phyloP scores from a whole-genome alignment of 2,888 invertebrate genomes.

The Drosophila recens region DNA sequence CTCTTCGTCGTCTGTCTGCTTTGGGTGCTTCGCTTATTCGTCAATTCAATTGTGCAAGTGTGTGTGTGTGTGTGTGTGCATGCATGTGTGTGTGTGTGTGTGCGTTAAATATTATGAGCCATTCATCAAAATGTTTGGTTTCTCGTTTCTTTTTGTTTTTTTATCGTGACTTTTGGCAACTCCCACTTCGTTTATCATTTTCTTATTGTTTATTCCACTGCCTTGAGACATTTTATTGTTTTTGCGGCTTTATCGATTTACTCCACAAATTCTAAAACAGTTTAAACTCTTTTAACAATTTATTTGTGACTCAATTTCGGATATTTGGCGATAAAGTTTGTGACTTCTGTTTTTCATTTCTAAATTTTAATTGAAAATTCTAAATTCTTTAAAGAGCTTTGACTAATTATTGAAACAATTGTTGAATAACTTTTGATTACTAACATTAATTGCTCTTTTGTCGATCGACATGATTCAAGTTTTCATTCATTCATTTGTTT shows the following conservation, averaged over 20 bases:
- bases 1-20: constrained; percentile 29
- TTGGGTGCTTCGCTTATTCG: constrained; percentile 80
- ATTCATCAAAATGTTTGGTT: constrained; percentile 78
- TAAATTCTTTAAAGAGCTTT: neutral
- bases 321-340: constrained; percentile 43
- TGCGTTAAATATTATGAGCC: constrained; percentile 76
- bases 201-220: constrained; percentile 20
- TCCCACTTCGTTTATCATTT: constrained; percentile 78
- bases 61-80: constrained; percentile 38
- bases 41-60: constrained; percentile 58
- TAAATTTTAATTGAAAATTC: constrained; percentile 9
- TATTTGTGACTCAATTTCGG: constrained; percentile 39
- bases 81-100: constrained; percentile 35
- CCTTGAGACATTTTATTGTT: constrained; percentile 18
- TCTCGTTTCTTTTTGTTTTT: constrained; percentile 53
- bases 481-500: neutral
- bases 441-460: neutral
- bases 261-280: neutral
- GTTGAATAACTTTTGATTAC: constrained; percentile 20
- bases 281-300: neutral
- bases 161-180: constrained; percentile 75
- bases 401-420: constrained; percentile 19
- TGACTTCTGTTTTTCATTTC: constrained; percentile 38
- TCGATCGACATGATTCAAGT: constrained; percentile 27
- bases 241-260: constrained; percentile 12